Conservation (phyloP, 2,113 vertebrate species). For the Sphaerodactylus townsendi region DNA sequence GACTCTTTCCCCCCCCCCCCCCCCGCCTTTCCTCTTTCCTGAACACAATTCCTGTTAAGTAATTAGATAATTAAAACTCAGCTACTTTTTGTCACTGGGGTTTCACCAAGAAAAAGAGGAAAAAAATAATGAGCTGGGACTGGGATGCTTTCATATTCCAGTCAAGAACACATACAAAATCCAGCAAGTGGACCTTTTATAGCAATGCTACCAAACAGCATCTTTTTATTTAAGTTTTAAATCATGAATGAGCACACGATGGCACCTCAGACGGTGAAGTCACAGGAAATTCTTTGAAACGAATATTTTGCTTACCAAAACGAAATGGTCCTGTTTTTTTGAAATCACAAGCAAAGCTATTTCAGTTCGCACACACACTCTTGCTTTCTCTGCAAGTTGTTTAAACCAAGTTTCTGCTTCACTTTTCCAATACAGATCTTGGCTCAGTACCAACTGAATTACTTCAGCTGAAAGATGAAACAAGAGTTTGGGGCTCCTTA, state of each 20-base stretch:
- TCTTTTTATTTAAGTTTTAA: not conserved
- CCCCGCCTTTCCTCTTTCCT: constrained; percentile 11
- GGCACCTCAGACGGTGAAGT: not conserved
- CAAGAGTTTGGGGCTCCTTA: no score
- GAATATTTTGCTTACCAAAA: not conserved
- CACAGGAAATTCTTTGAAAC: not conserved
- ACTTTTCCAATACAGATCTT: not conserved
- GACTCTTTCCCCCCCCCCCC: not conserved
- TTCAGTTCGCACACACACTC: not conserved
- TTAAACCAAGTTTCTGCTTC: constrained; percentile 11
- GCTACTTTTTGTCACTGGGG: constrained; percentile 20
- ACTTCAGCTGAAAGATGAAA: no score
- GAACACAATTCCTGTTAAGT: constrained; percentile 28
- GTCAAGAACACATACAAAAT: accelerated
- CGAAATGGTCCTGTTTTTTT: not conserved
- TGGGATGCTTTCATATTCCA: not conserved
- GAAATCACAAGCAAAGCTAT: not conserved
- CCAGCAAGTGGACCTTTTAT: not conserved
- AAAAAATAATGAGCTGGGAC: not conserved
- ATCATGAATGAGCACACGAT: not conserved
- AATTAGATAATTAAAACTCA: constrained; percentile 19
- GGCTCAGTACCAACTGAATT: not conserved
- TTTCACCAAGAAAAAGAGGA: constrained; percentile 5
- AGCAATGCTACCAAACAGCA: not conserved
- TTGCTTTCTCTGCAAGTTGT: not conserved